Evolutionary conservation across 2,113 vertebrate species (phyloP), one percentile per base, ranked within the genome.

Genomic region (Meriones unguiculatus): DNA sequence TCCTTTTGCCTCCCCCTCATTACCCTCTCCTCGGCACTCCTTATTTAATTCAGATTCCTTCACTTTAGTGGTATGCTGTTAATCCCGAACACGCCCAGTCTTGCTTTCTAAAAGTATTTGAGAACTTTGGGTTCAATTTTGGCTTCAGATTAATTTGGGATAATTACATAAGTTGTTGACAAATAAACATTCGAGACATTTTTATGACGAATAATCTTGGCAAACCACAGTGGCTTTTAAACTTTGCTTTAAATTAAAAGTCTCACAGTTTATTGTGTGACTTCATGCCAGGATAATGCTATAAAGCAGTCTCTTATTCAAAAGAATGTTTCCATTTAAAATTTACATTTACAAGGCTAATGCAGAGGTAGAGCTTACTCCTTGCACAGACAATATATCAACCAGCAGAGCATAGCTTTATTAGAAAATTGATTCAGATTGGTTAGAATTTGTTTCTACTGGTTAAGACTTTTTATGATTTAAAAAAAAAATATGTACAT

Each of bases 301-400:
- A 97, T 98, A 98, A 98, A 98, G 92, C 52, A 24, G 86, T 96
- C 98, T 98, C 97, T 97, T 98, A 98, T 94, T 98, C 97, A 98
- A 91, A 98, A 98, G 97, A 98, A 98, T 98, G 98, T 98, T 99
- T 98, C 97, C 96, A 98, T 98, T 98, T 98, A 98, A 98, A 98
- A 98, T 98, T 97, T 98, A 98, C 97, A 98, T 98, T 98, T 98
- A 97, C 97, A 98, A 98, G 98, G 98, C 96, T 96, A 98, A 95
- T 98, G 98, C 97, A 94, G 96, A 97, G 92, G 93, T 98, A 98
- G 97, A 96, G 46, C 90, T 97, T 80, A 64, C 96, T 98, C 96
- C 96, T 96, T 80, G 54, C 84, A 93, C 96, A 97, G 95, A 98
- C 98, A 97, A 57, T 95, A 54, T 89, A 98, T 70, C 94, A 87